phyloP scores from a whole-genome alignment of 2,888 invertebrate genomes.

The Tiliacea aurago region DNA sequence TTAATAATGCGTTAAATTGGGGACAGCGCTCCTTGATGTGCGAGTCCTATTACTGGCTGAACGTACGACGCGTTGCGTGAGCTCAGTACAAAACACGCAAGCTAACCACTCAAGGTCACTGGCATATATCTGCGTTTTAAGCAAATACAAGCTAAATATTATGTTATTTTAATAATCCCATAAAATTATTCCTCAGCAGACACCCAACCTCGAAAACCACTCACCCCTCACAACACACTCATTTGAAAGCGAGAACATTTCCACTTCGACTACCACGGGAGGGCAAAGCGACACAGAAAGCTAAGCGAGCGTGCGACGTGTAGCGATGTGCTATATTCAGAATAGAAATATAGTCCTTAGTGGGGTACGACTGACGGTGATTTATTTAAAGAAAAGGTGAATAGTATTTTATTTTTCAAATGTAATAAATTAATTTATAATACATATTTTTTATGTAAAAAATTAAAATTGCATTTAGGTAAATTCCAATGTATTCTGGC shows the following conservation, averaged over 20 bases:
- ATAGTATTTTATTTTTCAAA: neutral
- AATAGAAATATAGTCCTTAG: conserved; percentile 32
- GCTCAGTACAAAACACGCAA: too few relatives aligned
- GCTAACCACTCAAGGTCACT: too few relatives aligned
- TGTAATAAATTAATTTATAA: neutral
- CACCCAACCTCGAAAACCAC: neutral
- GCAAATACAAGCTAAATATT: too few relatives aligned
- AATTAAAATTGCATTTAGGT: too few relatives aligned
- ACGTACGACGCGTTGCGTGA: too few relatives aligned
- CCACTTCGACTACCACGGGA: conserved; percentile 27
- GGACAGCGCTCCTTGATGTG: too few relatives aligned
- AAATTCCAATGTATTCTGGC: too few relatives aligned
- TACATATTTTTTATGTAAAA: neutral
- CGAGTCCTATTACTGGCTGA: too few relatives aligned
- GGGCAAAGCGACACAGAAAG: conserved; percentile 44
- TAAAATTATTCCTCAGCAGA: neutral
- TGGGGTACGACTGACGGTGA: neutral
- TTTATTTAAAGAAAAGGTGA: neutral
- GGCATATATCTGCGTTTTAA: too few relatives aligned
- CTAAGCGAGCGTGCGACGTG: conserved; percentile 47
- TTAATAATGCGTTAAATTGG: too few relatives aligned
- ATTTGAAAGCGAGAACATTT: conserved; percentile 46
- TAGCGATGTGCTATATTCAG: conserved; percentile 27
- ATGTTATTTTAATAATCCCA: neutral
- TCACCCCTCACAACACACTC: conserved; percentile 16